Percentiles rank a stretch among this genome's conserved stretches.
phyloP scores from a whole-genome alignment of 2,888 invertebrate species.

The Leptinotarsa peninsularis region DNA sequence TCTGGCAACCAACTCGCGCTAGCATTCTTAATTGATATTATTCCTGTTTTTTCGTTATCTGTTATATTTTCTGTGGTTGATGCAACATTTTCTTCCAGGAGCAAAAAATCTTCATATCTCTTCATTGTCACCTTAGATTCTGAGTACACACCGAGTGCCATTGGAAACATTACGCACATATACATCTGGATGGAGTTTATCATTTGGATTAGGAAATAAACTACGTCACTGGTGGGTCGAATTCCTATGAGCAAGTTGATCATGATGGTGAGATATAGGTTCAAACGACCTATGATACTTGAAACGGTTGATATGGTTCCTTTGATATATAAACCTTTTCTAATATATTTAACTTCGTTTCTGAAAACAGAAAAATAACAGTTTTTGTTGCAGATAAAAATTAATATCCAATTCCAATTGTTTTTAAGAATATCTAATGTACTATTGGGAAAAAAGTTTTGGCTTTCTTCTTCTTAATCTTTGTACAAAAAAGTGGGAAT shows the following conservation, averaged over 20 bases:
- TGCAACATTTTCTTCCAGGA: conserved; percentile 49
- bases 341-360: conserved; percentile 68
- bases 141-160: conserved; percentile 52
- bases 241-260: conserved; percentile 78
- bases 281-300: conserved; percentile 87
- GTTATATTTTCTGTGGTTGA: conserved; percentile 38
- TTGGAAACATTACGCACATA: conserved; percentile 57
- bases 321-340: conserved; percentile 74
- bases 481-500: no score
- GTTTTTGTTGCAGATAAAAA: no score
- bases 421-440: no score
- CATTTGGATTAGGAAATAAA: conserved; percentile 82
- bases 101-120: conserved; percentile 55
- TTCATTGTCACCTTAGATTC: conserved; percentile 56
- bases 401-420: no score
- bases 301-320: conserved; percentile 74
- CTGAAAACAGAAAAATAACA: conserved; percentile 1
- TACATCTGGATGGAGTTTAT: conserved; percentile 73
- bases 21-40: conserved; percentile 47
- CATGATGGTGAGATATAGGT: conserved; percentile 84
- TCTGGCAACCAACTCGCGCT: conserved; percentile 56
- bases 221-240: conserved; percentile 71
- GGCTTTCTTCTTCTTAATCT: no score
- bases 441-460: no score
- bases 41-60: conserved; percentile 54